Conservation (phyloP, 2,888 invertebrate species). For the Augochlorella aurata region DNA sequence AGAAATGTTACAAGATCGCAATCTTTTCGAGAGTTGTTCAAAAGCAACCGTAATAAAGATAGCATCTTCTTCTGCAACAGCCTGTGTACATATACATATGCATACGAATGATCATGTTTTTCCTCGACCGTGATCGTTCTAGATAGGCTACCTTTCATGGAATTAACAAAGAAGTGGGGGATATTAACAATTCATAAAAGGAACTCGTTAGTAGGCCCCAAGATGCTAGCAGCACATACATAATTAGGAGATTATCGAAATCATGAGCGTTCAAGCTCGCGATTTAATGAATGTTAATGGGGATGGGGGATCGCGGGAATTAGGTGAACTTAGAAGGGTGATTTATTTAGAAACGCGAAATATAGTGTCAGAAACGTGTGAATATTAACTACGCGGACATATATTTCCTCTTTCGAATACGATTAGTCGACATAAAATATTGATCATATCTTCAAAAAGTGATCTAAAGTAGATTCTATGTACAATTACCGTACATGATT, state of each 20-base stretch:
- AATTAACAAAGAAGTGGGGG: background rate
- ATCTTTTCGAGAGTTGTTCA: too few relatives aligned
- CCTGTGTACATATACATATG: background rate
- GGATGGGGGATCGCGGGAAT: background rate
- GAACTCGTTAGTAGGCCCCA: slow-evolving; percentile 23
- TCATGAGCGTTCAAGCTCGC: slow-evolving; percentile 14
- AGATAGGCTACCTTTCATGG: slow-evolving; percentile 30
- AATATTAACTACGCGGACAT: too few relatives aligned
- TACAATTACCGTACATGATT: too few relatives aligned
- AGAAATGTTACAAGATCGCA: background rate
- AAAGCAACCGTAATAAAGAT: background rate
- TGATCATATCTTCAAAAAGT: too few relatives aligned
- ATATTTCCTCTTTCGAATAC: too few relatives aligned
- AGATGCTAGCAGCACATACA: slow-evolving; percentile 13
- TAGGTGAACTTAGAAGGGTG: too few relatives aligned
- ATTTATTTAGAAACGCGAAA: too few relatives aligned
- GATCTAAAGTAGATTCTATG: too few relatives aligned
- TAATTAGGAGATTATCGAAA: slow-evolving; percentile 39
- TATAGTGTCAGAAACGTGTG: too few relatives aligned
- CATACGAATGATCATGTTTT: background rate
- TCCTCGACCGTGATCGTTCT: too few relatives aligned
- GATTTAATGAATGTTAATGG: background rate
- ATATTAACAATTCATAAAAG: slow-evolving; percentile 44
- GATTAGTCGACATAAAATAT: too few relatives aligned
- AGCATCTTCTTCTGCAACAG: background rate